phyloP scores from a whole-genome alignment of 2,888 invertebrate species.

The Lissocephala sabroskyi region DNA sequence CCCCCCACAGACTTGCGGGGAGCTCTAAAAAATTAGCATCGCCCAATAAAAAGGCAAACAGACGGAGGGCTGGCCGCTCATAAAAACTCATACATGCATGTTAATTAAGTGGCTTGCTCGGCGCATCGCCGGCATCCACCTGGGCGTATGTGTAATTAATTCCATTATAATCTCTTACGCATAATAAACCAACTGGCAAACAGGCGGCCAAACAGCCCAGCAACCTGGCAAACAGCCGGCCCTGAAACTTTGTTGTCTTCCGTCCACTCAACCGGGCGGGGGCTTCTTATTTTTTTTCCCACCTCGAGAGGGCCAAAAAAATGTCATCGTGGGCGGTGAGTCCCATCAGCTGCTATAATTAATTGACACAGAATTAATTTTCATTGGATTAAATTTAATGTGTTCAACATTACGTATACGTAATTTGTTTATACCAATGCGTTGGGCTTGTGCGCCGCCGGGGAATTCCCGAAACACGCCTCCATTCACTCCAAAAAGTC shows the following conservation, averaged over 20 bases:
- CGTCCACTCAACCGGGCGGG: not conserved
- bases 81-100: slow-evolving; percentile 4
- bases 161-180: slow-evolving; percentile 61
- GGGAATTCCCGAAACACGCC: no score
- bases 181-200: slow-evolving; percentile 48
- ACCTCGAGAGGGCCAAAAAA: not conserved
- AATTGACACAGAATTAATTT: slow-evolving; percentile 47
- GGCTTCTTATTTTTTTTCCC: not conserved
- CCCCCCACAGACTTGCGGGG: no score
- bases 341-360: slow-evolving; percentile 35
- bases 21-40: no score
- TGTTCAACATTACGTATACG: slow-evolving; percentile 12
- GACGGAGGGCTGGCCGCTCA: no score
- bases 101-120: slow-evolving; percentile 41
- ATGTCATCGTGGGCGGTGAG: slow-evolving; percentile 6
- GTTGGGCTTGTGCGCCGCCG: no score
- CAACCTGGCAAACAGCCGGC: not conserved
- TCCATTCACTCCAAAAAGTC: no score
- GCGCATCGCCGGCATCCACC: slow-evolving; percentile 19
- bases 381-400: slow-evolving; percentile 41
- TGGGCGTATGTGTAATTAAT: slow-evolving; percentile 60
- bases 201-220: slow-evolving; percentile 17
- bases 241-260: slow-evolving; percentile 1
- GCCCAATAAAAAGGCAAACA: no score
- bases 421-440: slow-evolving; percentile 7